Evolutionary conservation across 2,113 vertebrate species (phyloP), one percentile per base, ranked within the genome.

Genomic region (Esox niger): DNA sequence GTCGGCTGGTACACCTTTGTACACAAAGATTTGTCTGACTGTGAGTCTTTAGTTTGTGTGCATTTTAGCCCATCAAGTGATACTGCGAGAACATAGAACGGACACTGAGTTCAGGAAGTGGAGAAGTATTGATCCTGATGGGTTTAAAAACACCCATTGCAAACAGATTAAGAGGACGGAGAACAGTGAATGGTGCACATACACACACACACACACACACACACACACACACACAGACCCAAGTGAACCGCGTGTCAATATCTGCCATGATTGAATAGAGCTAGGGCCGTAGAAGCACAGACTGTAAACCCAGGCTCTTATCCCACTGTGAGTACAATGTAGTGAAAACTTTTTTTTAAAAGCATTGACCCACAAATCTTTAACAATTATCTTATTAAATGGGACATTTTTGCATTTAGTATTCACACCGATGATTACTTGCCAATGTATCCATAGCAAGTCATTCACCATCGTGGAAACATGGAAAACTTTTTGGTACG

Each of bases 21-120:
- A n/a, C n/a, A n/a, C n/a, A n/a, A n/a, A n/a, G n/a, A n/a, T n/a
- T 43, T 25, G 47, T 76, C 26, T 69, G 66, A 65, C 77, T 74
- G 64, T 64, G 38, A 64, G 71, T 57, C 11, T 13, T 21, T 57
- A 23, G 23, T 57, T 6, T 27, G 25, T 57, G 10, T 57, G 55
- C 27, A 26, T 57, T 57, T 25, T 27, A 21, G 55, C 9, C 55
- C 26, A 29, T 27, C 55, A 26, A 57, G 55, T 57, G 55, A 57
- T 13, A 26, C 8, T 26, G 21, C 1, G 23, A 57, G 6, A 23
- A 27, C 23, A 27, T 27, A 13, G 10, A 13, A 25, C 9, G 23
- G 55, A 57, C 8, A 13, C 25, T 10, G n/a, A n/a, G 49, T 10
- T 21, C n/a, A 54, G 49, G 23, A 4, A 52, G 47, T 21, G 2